phyloP scores from a whole-genome alignment of 1,140 invertebrate genomes.

The Cyclargus thomasi region DNA sequence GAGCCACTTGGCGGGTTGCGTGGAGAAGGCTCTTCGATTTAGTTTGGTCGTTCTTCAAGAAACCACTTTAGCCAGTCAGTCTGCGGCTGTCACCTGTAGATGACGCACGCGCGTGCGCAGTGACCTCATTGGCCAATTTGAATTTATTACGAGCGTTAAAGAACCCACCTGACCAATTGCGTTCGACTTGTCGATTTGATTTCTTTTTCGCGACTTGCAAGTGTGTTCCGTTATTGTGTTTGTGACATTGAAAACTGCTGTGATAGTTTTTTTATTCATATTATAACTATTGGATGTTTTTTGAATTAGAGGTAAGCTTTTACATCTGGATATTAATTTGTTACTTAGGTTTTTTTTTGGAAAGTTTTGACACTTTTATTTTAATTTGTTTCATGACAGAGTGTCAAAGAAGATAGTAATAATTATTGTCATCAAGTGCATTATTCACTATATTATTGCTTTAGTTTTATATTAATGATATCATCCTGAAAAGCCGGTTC shows the following conservation, averaged over 20 bases:
- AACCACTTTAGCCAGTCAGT: conserved; percentile 54
- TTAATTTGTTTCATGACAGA: no score
- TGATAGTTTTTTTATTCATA: conserved; percentile 36
- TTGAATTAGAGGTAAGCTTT: conserved; percentile 51
- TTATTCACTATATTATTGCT: not conserved
- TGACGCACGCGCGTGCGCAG: conserved; percentile 40
- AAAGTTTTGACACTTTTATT: not conserved
- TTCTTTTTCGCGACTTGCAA: conserved; percentile 45
- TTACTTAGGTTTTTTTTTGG: not conserved
- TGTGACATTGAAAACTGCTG: conserved; percentile 55
- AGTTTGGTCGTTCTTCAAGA: conserved; percentile 51
- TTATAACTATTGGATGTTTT: conserved; percentile 51
- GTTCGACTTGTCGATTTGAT: conserved; percentile 50
- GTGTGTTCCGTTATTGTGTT: conserved; percentile 60
- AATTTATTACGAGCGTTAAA: conserved; percentile 53
- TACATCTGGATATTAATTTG: not conserved
- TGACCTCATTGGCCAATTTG: conserved; percentile 44
- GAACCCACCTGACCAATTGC: conserved; percentile 48
- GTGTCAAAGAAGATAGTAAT: not conserved
- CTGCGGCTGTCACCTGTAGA: conserved; percentile 46
- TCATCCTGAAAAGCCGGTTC: conserved; percentile 1
- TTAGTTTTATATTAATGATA: not conserved
- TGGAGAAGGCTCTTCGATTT: conserved; percentile 53
- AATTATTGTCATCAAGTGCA: not conserved
- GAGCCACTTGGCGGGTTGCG: conserved; percentile 50